Evolutionary conservation across 2,888 invertebrate species (phyloP).

Genomic region (Uloborus plumipes): DNA sequence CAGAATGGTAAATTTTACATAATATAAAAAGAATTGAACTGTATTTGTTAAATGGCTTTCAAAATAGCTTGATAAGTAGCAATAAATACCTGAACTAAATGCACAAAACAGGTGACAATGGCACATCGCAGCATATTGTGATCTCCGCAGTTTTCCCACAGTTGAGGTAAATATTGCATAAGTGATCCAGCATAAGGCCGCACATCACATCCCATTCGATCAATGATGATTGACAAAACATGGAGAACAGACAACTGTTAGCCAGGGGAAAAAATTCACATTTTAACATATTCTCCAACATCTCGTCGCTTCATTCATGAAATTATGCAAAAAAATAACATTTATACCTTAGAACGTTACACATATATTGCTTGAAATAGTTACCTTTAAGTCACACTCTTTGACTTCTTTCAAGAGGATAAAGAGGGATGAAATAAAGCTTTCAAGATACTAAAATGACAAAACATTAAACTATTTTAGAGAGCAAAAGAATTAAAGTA

Average conservation of each 20-base stretch:
- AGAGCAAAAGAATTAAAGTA: too few species aligned
- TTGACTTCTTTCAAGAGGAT: conserved; percentile 84
- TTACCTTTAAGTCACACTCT: conserved; percentile 92
- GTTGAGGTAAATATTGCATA: conserved; percentile 84
- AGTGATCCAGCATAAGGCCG: conserved; percentile 80
- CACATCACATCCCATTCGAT: conserved; percentile 84
- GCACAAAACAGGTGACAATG: conserved; percentile 87
- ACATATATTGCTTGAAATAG: conserved; percentile 5
- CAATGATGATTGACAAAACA: conserved; percentile 89
- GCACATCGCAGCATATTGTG: conserved; percentile 93
- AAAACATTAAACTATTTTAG: too few species aligned
- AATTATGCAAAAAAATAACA: too few species aligned
- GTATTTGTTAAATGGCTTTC: too few species aligned
- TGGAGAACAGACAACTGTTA: conserved; percentile 88
- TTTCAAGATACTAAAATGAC: conserved; percentile 46
- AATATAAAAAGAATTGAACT: too few species aligned
- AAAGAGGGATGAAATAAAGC: conserved; percentile 28
- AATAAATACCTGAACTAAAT: conserved; percentile 80
- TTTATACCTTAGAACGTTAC: too few species aligned
- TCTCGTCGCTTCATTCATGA: too few species aligned
- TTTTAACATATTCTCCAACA: too few species aligned
- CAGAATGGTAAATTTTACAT: too few species aligned
- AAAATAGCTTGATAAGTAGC: too few species aligned
- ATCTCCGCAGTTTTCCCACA: conserved; percentile 89
- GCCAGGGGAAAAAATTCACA: too few species aligned